Percentiles rank a stretch among this genome's conserved stretches.
Conservation (phyloP, 1,140 invertebrate genomes). For the Ladona fulva region DNA sequence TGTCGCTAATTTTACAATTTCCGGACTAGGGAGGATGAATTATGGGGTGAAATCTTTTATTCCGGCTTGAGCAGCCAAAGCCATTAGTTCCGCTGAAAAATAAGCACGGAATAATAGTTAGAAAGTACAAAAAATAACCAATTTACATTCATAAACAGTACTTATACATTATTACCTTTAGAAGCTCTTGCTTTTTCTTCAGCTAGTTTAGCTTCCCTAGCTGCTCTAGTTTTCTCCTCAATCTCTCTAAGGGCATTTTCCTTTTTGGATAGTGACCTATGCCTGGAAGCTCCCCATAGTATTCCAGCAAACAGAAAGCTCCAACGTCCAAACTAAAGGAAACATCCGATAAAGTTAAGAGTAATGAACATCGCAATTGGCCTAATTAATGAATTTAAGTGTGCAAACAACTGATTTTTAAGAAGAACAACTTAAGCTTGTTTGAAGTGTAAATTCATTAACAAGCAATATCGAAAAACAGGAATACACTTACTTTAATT, state of each 20-base stretch:
- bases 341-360: too few relatives aligned
- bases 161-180: conserved; percentile 13
- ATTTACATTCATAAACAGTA: background rate
- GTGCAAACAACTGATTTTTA: too few relatives aligned
- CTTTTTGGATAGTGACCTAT: conserved; percentile 54
- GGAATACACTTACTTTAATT: background rate
- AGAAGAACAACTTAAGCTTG: too few relatives aligned
- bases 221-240: conserved; percentile 52
- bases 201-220: conserved; percentile 56
- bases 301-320: conserved; percentile 55
- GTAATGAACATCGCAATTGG: too few relatives aligned
- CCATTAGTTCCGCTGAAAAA: background rate
- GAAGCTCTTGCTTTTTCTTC: conserved; percentile 44
- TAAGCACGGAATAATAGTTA: background rate
- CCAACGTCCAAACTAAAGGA: conserved; percentile 56
- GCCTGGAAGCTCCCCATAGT: conserved; percentile 58
- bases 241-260: conserved; percentile 53
- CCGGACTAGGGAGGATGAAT: background rate
- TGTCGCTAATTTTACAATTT: too few relatives aligned
- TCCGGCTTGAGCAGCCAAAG: background rate
- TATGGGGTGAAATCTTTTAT: background rate
- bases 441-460: too few relatives aligned
- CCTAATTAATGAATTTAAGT: too few relatives aligned
- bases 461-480: too few relatives aligned
- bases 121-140: background rate